phyloP scores from a whole-genome alignment of 2,888 invertebrate genomes.

The Buathra laborator region DNA sequence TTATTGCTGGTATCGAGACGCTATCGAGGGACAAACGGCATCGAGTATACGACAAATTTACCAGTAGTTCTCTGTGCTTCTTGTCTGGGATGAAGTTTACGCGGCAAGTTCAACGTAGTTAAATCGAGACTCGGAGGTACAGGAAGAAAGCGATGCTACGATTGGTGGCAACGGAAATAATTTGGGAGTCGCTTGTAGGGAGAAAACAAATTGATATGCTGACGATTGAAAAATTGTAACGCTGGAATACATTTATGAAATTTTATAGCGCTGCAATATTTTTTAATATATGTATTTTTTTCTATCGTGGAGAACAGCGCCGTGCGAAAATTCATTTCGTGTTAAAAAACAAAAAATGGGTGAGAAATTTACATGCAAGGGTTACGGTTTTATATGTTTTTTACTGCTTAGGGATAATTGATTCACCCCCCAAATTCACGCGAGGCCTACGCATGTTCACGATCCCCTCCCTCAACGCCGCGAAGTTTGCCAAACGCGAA shows the following conservation, averaged over 20 bases:
- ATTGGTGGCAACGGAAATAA: not conserved
- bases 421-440: constrained; percentile 37
- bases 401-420: constrained; percentile 24
- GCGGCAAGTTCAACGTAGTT: not conserved
- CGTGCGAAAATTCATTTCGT: too few relatives aligned
- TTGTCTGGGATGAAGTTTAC: not conserved
- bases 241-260: too few relatives aligned
- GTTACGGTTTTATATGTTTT: not conserved
- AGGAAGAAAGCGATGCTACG: not conserved
- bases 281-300: too few relatives aligned
- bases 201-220: too few relatives aligned
- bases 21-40: not conserved
- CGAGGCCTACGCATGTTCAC: constrained; percentile 9
- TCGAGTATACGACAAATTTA: not conserved
- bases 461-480: not conserved
- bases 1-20: constrained; percentile 42
- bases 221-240: too few relatives aligned
- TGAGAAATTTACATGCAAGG: not conserved
- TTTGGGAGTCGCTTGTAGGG: not conserved
- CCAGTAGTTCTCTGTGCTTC: not conserved
- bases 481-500: constrained; percentile 25
- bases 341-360: not conserved
- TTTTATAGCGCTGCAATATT: too few relatives aligned
- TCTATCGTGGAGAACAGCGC: too few relatives aligned
- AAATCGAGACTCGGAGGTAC: not conserved